phyloP scores from a whole-genome alignment of 2,888 invertebrate species.

The Osmoderma eremita region DNA sequence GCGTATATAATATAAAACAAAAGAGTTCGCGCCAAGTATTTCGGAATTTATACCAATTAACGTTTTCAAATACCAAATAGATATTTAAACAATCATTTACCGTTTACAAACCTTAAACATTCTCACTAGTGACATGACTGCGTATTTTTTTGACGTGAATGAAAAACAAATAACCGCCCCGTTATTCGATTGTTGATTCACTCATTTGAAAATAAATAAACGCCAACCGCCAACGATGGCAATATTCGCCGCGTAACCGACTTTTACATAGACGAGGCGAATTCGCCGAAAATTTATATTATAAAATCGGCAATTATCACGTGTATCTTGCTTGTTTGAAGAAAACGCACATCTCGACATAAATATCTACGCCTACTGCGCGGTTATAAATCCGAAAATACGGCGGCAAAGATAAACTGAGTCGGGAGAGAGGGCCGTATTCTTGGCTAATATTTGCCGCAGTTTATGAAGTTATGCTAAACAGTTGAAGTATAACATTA shows the following conservation, averaged over 20 bases:
- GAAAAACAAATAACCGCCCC: constrained; percentile 16
- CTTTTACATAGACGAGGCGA: neutral
- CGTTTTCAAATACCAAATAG: too few species aligned
- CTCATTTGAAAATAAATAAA: constrained; percentile 21
- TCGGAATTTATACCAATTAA: too few species aligned
- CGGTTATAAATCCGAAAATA: constrained; percentile 37
- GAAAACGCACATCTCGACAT: constrained; percentile 16
- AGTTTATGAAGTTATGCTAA: constrained; percentile 53
- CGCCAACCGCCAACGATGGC: constrained; percentile 1
- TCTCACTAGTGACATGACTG: too few species aligned
- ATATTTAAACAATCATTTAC: too few species aligned
- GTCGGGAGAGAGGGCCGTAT: constrained; percentile 37
- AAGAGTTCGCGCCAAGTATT: too few species aligned
- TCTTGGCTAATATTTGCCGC: constrained; percentile 50
- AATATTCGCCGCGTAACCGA: neutral
- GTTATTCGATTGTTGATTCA: constrained; percentile 14
- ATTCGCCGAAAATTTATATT: constrained; percentile 23
- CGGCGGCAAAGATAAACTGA: constrained; percentile 48
- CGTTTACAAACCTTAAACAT: too few species aligned
- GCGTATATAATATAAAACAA: too few species aligned
- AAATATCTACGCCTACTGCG: constrained; percentile 11
- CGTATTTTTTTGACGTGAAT: neutral
- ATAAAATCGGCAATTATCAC: constrained; percentile 20
- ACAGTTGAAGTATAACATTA: constrained; percentile 51
- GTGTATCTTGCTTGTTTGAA: constrained; percentile 31